Evolutionary conservation across 2,797 vertebrate species (phyloP).

Genomic region (Tragopan temminckii): DNA sequence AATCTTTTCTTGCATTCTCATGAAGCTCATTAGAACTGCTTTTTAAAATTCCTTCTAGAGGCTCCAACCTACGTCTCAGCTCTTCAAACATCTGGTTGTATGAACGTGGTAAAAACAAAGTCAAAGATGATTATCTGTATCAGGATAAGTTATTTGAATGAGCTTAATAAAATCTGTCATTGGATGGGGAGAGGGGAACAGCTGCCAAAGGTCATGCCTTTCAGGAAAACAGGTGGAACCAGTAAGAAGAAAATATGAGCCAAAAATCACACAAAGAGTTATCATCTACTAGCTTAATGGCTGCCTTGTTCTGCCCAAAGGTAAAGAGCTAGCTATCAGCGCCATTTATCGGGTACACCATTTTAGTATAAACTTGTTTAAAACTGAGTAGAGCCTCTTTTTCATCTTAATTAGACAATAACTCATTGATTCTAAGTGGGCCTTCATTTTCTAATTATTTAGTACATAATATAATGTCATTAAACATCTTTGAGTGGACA

Average conservation of each 20-base stretch:
- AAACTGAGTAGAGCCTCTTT: constrained; percentile 56
- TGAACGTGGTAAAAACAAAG: not conserved
- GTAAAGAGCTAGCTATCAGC: constrained; percentile 62
- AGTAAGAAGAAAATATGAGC: constrained; percentile 35
- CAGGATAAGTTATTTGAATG: not conserved
- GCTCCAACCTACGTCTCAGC: not conserved
- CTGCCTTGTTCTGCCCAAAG: constrained; percentile 52
- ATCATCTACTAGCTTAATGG: constrained; percentile 35
- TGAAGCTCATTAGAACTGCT: not conserved
- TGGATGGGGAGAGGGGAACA: not conserved
- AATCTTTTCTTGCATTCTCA: not conserved
- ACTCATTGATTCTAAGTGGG: constrained; percentile 68
- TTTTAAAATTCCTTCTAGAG: not conserved
- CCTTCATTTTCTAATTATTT: constrained; percentile 81
- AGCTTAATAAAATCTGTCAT: constrained; percentile 23
- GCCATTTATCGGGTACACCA: constrained; percentile 64
- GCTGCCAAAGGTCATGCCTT: not conserved
- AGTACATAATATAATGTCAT: constrained; percentile 80
- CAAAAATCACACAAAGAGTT: constrained; percentile 25
- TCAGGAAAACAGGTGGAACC: constrained; percentile 29
- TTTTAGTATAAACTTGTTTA: constrained; percentile 75
- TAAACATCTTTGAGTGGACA: constrained; percentile 77
- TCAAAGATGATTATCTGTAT: not conserved
- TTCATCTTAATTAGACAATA: constrained; percentile 79
- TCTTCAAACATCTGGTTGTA: not conserved